phyloP scores from a whole-genome alignment of 2,888 invertebrate species.

The Tineola bisselliella region DNA sequence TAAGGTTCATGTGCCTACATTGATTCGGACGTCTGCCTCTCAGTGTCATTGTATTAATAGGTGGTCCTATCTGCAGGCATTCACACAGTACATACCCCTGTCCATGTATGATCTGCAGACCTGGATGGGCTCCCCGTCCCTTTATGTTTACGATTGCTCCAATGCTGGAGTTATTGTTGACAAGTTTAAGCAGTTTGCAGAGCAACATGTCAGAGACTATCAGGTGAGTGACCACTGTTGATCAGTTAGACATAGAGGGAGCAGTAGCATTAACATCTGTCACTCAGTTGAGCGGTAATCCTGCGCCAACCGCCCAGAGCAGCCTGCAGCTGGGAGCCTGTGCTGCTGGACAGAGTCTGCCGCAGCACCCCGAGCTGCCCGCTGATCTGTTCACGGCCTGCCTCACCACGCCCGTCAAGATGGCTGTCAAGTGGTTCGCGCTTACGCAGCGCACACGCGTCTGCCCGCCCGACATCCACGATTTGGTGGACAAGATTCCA shows the following conservation, averaged over 20 bases:
- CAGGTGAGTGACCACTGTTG: slow-evolving; percentile 45
- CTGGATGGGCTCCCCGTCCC: slow-evolving; percentile 99
- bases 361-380: slow-evolving; percentile 97
- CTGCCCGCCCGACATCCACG: slow-evolving; percentile 82
- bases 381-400: slow-evolving; percentile 98
- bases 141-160: slow-evolving; percentile 99
- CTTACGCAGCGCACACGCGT: slow-evolving; percentile 82
- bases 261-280: background rate
- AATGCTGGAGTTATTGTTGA: slow-evolving; percentile 97
- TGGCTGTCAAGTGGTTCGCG: slow-evolving; percentile 94
- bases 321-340: slow-evolving; percentile 98
- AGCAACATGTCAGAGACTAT: slow-evolving; percentile 87
- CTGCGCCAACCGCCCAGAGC: slow-evolving; percentile 65
- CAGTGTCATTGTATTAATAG: background rate
- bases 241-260: background rate
- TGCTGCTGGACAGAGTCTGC: slow-evolving; percentile 89
- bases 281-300: background rate
- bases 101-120: slow-evolving; percentile 98
- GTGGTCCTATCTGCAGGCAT: slow-evolving; percentile 69
- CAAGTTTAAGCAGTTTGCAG: slow-evolving; percentile 87
- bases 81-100: slow-evolving; percentile 98
- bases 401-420: slow-evolving; percentile 97
- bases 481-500: slow-evolving; percentile 94
- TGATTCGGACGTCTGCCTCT: too few relatives aligned
- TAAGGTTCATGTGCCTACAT: slow-evolving; percentile 63